Evolutionary conservation across 2,797 vertebrate genomes (phyloP).

Genomic region (Apodemus agrarius): DNA sequence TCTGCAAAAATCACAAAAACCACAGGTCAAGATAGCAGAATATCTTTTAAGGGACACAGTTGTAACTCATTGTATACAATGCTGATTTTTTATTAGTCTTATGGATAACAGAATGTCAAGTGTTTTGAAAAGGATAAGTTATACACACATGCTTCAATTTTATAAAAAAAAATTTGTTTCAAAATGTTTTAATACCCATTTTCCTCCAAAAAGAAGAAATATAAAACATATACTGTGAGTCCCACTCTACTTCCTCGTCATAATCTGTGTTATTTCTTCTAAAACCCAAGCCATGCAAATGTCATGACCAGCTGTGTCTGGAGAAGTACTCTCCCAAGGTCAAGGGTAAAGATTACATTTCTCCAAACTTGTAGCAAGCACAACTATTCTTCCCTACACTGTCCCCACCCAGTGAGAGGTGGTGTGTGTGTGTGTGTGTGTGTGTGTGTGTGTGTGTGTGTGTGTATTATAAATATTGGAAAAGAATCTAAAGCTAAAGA

Average conservation of each 20-base stretch:
- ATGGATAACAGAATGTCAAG: neutral
- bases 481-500: neutral
- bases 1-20: neutral
- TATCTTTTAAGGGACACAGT: neutral
- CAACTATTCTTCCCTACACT: neutral
- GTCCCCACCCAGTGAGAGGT: no score
- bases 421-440: neutral
- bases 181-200: neutral
- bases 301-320: no score
- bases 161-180: neutral
- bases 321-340: neutral
- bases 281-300: neutral
- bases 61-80: neutral
- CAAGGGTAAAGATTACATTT: neutral
- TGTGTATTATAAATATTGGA: neutral
- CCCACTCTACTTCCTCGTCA: neutral
- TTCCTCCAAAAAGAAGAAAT: neutral
- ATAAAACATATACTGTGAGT: neutral
- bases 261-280: neutral
- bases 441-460: neutral
- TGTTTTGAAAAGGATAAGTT: neutral
- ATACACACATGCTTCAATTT: neutral
- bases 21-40: neutral
- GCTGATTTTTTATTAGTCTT: neutral
- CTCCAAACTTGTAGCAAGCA: neutral